Conservation (phyloP, 1,140 invertebrate genomes). For the Trachelipus rathkii region DNA sequence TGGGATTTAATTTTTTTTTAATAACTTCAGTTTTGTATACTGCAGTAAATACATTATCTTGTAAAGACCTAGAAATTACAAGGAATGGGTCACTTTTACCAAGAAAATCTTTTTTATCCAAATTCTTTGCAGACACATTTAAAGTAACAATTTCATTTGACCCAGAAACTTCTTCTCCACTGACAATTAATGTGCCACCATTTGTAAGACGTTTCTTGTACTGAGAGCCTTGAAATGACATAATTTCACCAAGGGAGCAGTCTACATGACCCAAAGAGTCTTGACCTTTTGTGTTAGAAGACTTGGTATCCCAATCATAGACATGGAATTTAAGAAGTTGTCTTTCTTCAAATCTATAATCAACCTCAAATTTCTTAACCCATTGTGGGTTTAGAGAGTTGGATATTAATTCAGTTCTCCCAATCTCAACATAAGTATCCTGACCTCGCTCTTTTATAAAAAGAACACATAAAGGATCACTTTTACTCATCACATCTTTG, state of each 20-base stretch:
- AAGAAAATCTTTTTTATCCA: slow-evolving; percentile 59
- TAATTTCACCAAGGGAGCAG: slow-evolving; percentile 56
- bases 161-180: slow-evolving; percentile 54
- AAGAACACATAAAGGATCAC: slow-evolving; percentile 56
- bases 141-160: slow-evolving; percentile 55
- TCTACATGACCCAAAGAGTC: slow-evolving; percentile 57
- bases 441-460: slow-evolving; percentile 45
- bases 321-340: slow-evolving; percentile 49
- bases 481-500: slow-evolving; percentile 54
- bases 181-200: slow-evolving; percentile 50
- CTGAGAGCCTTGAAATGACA: slow-evolving; percentile 49
- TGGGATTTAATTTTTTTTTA: slow-evolving; percentile 57
- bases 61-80: not conserved
- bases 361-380: slow-evolving; percentile 54
- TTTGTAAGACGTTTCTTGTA: slow-evolving; percentile 46
- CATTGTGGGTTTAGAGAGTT: slow-evolving; percentile 58
- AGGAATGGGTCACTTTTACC: slow-evolving; percentile 57
- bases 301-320: slow-evolving; percentile 48
- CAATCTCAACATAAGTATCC: slow-evolving; percentile 48
- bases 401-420: slow-evolving; percentile 56
- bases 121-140: slow-evolving; percentile 52
- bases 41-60: slow-evolving; percentile 54
- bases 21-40: slow-evolving; percentile 58
- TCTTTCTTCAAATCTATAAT: slow-evolving; percentile 58
- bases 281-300: slow-evolving; percentile 47